These are phyloP conservation scores for Paramuricea clavata DNA, from an alignment of 92 coral and sea anemone species.

Conservation along the genomic window DNA sequence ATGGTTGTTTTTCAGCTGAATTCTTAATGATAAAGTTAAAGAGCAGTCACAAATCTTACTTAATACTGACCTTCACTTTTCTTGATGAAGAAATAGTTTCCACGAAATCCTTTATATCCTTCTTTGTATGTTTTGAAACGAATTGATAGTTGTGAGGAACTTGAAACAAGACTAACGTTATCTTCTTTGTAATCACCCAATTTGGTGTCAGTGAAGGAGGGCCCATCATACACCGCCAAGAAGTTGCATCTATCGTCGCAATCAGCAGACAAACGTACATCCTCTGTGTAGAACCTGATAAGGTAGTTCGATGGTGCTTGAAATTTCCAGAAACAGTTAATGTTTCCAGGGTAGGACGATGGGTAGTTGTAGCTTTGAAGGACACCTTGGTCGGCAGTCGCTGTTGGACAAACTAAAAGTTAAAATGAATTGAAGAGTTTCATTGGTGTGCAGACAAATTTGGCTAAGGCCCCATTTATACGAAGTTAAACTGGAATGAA, in stretches of 20 bases:
- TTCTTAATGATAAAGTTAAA: too few species aligned
- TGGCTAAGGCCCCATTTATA: too few species aligned
- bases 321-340: slow-evolving; percentile 1
- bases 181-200: background rate
- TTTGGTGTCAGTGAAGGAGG: background rate
- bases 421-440: background rate
- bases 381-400: background rate
- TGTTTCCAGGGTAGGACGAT: background rate
- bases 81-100: background rate
- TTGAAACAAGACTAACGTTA: background rate
- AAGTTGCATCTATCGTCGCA: background rate
- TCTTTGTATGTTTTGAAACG: background rate
- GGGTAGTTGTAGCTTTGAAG: background rate
- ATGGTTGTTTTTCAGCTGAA: too few species aligned
- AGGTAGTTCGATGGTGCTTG: background rate
- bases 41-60: background rate
- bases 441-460: too few species aligned
- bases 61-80: background rate
- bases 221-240: background rate
- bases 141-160: background rate
- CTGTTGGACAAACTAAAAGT: background rate
- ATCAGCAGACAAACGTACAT: background rate
- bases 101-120: background rate
- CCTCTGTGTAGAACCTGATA: background rate
- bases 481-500: too few species aligned